Evolutionary conservation across 1,140 invertebrate genomes (phyloP).

Genomic region (Cherax quadricarinatus): DNA sequence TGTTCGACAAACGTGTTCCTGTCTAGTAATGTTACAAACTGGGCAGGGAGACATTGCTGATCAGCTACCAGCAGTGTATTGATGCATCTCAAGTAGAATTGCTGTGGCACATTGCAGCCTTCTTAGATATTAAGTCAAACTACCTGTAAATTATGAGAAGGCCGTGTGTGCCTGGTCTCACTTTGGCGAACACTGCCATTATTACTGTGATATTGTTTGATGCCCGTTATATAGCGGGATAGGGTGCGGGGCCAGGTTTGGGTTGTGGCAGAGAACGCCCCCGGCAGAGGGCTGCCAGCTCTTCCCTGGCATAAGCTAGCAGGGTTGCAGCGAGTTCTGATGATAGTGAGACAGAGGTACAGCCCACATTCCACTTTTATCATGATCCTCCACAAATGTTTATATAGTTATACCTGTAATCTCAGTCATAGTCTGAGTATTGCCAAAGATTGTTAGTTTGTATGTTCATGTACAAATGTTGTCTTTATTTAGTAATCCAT

Average conservation of each 20-base stretch:
- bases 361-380: constrained; percentile 70
- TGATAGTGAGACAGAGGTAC: constrained; percentile 62
- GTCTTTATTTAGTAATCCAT: constrained; percentile 68
- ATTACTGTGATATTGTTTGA: constrained; percentile 68
- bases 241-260: constrained; percentile 68
- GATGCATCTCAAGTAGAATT: constrained; percentile 37
- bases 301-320: constrained; percentile 58
- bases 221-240: constrained; percentile 39
- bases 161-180: constrained; percentile 55
- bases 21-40: constrained; percentile 34
- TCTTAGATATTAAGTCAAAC: constrained; percentile 61
- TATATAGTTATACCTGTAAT: constrained; percentile 71
- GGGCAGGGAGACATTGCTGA: constrained; percentile 55
- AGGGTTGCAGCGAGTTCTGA: constrained; percentile 48
- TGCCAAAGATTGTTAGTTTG: constrained; percentile 72
- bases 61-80: constrained; percentile 37
- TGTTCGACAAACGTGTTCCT: constrained; percentile 63
- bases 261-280: constrained; percentile 71
- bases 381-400: constrained; percentile 62
- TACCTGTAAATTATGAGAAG: constrained; percentile 55
- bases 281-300: constrained; percentile 67
- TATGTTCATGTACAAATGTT: constrained; percentile 72
- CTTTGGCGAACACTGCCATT: constrained; percentile 70
- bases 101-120: constrained; percentile 61
- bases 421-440: constrained; percentile 70